A percentile compares a stretch with the other conserved stretches of the same genome.
Conservation (phyloP, 23 tunicate genomes). For the Styela plicata region DNA sequence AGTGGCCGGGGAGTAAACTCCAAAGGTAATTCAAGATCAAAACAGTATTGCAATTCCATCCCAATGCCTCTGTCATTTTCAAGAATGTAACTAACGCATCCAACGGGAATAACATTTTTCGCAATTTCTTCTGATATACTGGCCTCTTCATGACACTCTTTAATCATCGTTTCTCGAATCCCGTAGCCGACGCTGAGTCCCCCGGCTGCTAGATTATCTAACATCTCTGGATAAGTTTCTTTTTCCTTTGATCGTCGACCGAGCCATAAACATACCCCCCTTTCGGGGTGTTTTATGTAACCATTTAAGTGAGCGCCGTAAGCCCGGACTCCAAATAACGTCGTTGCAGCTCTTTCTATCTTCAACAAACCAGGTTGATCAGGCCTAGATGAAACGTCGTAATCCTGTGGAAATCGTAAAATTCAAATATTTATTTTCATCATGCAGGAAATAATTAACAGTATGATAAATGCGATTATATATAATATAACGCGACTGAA, state of each 20-base stretch:
- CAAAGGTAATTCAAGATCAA: constrained; percentile 84
- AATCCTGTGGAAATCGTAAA: constrained; percentile 50
- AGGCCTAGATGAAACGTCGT: constrained; percentile 57
- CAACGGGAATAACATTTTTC: constrained; percentile 53
- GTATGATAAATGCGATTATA: too few species aligned
- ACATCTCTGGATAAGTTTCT: constrained; percentile 83
- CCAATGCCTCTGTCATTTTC: constrained; percentile 70
- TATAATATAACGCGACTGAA: too few species aligned
- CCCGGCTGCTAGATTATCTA: constrained; percentile 97
- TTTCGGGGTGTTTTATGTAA: constrained; percentile 67
- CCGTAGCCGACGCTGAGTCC: constrained; percentile 65
- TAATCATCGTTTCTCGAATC: constrained; percentile 73
- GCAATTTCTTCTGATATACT: constrained; percentile 75
- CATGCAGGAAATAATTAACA: too few species aligned
- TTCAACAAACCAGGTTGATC: constrained; percentile 37
- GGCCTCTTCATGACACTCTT: constrained; percentile 96
- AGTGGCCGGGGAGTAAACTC: constrained; percentile 67
- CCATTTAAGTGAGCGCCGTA: constrained; percentile 97
- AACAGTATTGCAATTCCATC: constrained; percentile 84
- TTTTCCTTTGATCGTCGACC: constrained; percentile 79
- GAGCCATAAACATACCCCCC: constrained; percentile 83
- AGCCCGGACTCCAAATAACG: constrained; percentile 67
- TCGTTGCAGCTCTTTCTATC: constrained; percentile 69
- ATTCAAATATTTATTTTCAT: too few species aligned
- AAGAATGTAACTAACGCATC: constrained; percentile 64